Conservation (phyloP, 2,113 vertebrate genomes). For the Epinephelus cyanopodus region DNA sequence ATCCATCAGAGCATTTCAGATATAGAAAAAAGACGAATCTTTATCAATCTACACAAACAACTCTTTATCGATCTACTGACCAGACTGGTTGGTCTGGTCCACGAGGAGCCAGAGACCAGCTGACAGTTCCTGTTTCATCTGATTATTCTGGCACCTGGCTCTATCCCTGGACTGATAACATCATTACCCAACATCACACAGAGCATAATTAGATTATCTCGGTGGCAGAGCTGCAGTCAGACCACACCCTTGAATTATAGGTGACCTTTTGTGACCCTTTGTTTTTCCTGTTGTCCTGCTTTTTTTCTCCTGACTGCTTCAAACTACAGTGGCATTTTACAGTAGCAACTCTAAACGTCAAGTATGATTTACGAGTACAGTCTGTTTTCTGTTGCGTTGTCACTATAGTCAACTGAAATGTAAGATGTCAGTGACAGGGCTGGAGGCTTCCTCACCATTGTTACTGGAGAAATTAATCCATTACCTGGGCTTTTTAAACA, state of each 20-base stretch:
- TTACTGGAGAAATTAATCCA: background rate
- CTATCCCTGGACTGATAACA: conserved; percentile 55
- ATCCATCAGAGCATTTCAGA: no score
- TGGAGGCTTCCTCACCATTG: background rate
- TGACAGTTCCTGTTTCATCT: conserved; percentile 36
- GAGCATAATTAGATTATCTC: conserved; percentile 32
- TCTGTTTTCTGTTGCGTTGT: no score
- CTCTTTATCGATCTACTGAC: background rate
- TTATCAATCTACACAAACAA: background rate
- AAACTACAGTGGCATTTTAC: background rate
- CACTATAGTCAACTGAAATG: no score
- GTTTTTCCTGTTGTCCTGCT: background rate
- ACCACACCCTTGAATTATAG: background rate
- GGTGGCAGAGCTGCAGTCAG: background rate
- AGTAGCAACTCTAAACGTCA: background rate
- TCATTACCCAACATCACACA: conserved; percentile 27
- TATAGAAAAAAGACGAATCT: no score
- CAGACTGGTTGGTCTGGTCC: background rate
- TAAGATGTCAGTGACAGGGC: background rate
- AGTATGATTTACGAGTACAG: background rate
- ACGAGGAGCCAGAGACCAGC: conserved; percentile 32
- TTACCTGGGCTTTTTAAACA: background rate
- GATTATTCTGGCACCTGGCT: conserved; percentile 36
- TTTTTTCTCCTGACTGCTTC: background rate
- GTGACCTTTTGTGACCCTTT: background rate